A percentile compares a stretch with the other conserved stretches of the same genome.
Evolutionary conservation across 2,888 invertebrate genomes (phyloP).

Genomic region (Julus scandinavius): DNA sequence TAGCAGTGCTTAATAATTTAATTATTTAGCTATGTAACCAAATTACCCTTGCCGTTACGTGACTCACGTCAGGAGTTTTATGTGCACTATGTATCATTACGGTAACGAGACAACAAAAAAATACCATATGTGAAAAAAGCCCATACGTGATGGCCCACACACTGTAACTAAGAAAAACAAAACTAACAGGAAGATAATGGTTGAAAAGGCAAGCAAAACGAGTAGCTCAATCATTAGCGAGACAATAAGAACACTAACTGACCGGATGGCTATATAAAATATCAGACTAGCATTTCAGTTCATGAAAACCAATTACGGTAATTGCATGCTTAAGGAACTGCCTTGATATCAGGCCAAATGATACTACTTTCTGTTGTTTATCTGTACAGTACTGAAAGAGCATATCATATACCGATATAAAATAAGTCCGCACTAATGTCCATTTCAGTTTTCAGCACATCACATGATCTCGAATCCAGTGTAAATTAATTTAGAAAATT

Average conservation of each 20-base stretch:
- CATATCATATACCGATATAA: not conserved
- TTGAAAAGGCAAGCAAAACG: constrained; percentile 11
- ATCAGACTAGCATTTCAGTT: not conserved
- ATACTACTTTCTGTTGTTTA: not conserved
- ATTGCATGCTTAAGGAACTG: constrained; percentile 11
- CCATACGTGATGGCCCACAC: not conserved
- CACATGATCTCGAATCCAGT: no score
- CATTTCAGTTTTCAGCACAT: not conserved
- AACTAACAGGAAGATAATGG: not conserved
- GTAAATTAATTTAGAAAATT: no score
- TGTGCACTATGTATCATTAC: not conserved
- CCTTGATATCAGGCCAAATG: not conserved
- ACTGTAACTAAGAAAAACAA: not conserved
- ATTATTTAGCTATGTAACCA: not conserved
- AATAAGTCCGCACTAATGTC: not conserved
- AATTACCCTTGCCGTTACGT: not conserved
- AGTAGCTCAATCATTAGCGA: constrained; percentile 11
- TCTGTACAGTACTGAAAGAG: not conserved
- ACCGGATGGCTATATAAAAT: constrained; percentile 18
- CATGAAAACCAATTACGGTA: constrained; percentile 18
- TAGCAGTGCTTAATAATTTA: not conserved
- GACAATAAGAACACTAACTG: not conserved
- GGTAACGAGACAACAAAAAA: no score
- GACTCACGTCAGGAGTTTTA: not conserved
- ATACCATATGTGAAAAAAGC: no score